phyloP scores from a whole-genome alignment of 2,888 invertebrate species.

The Gastracanthus pulcherrimus region DNA sequence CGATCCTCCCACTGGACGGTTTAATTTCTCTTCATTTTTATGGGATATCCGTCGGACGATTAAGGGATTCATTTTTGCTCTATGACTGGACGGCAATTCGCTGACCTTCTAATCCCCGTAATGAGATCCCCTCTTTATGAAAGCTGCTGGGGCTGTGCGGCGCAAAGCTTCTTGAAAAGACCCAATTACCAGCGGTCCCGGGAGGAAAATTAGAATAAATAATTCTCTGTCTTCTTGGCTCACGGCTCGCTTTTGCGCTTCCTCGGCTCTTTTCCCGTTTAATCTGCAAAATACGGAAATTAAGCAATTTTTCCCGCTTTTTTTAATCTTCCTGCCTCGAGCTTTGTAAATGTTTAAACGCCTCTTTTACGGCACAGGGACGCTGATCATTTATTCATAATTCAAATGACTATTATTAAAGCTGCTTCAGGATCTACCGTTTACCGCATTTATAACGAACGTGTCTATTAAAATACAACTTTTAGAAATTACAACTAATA shows the following conservation, averaged over 20 bases:
- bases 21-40: conserved; percentile 53
- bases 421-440: too few species aligned
- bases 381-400: not conserved
- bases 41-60: conserved; percentile 34
- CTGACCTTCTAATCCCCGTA: conserved; percentile 47
- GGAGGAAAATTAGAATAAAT: conserved; percentile 43
- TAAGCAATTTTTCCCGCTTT: not conserved
- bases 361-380: not conserved
- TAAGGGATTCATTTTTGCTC: conserved; percentile 37
- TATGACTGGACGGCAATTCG: not conserved
- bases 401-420: not conserved
- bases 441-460: not conserved
- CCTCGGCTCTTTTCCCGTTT: not conserved
- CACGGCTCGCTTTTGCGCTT: not conserved
- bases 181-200: conserved; percentile 24
- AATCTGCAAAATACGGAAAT: conserved; percentile 13
- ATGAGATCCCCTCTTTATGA: conserved; percentile 38
- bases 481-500: too few species aligned
- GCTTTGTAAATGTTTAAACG: conserved; percentile 22
- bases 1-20: not conserved
- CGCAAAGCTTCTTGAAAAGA: conserved; percentile 30
- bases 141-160: not conserved
- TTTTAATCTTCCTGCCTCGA: not conserved
- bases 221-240: conserved; percentile 12
- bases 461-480: not conserved